Evolutionary conservation across 2,797 vertebrate species (phyloP).

Genomic region (Lithobates sylvaticus): DNA sequence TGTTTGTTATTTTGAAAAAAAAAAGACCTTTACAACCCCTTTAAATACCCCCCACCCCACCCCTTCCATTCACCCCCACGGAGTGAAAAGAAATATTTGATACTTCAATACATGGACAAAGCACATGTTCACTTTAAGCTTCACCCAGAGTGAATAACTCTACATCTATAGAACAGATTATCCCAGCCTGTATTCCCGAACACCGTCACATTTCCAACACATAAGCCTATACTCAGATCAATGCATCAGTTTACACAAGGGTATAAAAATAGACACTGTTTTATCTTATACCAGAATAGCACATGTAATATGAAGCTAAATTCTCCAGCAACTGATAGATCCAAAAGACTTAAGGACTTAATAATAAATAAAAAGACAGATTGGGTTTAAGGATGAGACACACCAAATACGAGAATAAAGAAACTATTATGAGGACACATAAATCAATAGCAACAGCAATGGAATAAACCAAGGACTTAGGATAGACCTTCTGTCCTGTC

Average conservation of each 20-base stretch:
- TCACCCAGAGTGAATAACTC: neutral
- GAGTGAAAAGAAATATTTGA: no score
- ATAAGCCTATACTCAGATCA: conserved; percentile 35
- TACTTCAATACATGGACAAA: no score
- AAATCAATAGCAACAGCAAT: conserved; percentile 73
- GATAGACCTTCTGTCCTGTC: neutral
- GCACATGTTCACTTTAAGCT: neutral
- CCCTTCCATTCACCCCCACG: no score
- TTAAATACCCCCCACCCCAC: no score
- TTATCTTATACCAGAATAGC: conserved; percentile 55
- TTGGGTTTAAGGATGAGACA: conserved; percentile 55
- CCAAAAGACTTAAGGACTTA: conserved; percentile 42
- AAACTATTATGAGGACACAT: conserved; percentile 72
- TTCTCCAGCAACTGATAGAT: conserved; percentile 49
- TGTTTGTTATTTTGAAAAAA: no score
- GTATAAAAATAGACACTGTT: conserved; percentile 55
- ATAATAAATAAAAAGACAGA: conserved; percentile 60
- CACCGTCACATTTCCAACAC: conserved; percentile 23
- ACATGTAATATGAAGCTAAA: conserved; percentile 48
- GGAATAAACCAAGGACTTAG: conserved; percentile 55
- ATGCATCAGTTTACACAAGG: conserved; percentile 41
- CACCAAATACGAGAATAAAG: conserved; percentile 53
- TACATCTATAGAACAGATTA: conserved; percentile 23
- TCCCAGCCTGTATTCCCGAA: neutral
- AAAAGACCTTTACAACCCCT: no score